phyloP scores from a whole-genome alignment of 2,888 invertebrate genomes.

The Mongoloraphidia duomilia region DNA sequence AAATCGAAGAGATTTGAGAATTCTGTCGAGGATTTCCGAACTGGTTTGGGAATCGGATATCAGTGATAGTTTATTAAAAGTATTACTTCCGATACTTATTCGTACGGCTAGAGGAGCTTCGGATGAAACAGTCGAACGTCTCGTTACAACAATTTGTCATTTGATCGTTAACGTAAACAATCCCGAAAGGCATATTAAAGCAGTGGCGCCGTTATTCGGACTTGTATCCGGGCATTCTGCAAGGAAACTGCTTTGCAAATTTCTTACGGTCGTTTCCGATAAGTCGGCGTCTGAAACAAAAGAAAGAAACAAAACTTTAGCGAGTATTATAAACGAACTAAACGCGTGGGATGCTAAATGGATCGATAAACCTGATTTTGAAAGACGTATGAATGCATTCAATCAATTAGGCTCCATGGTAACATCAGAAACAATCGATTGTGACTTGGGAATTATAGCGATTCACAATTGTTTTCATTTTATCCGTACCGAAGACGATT shows the following conservation, averaged over 20 bases:
- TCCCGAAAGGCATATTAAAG: conserved; percentile 50
- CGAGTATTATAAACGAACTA: conserved; percentile 42
- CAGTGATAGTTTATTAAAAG: conserved; percentile 51
- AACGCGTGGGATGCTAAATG: conserved; percentile 79
- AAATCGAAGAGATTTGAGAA: conserved; percentile 53
- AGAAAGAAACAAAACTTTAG: too few species aligned
- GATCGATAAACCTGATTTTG: conserved; percentile 91
- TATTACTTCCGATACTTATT: conserved; percentile 56
- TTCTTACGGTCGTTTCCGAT: conserved; percentile 44
- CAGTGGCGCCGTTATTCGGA: conserved; percentile 57
- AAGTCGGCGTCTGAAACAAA: conserved; percentile 18
- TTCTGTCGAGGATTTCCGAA: conserved; percentile 63
- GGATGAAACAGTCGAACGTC: conserved; percentile 54
- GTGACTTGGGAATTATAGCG: conserved; percentile 54
- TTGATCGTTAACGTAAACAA: conserved; percentile 52
- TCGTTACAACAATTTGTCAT: conserved; percentile 59
- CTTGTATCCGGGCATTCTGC: conserved; percentile 47
- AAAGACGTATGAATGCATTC: conserved; percentile 64
- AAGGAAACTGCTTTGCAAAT: conserved; percentile 50
- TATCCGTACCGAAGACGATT: conserved; percentile 63
- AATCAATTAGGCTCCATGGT: conserved; percentile 44
- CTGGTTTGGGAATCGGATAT: conserved; percentile 51
- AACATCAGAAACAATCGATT: conserved; percentile 35
- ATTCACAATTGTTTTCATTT: conserved; percentile 73
- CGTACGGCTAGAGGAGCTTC: conserved; percentile 46